Conservation (phyloP, 2,888 invertebrate genomes). For the Julus scandinavius region DNA sequence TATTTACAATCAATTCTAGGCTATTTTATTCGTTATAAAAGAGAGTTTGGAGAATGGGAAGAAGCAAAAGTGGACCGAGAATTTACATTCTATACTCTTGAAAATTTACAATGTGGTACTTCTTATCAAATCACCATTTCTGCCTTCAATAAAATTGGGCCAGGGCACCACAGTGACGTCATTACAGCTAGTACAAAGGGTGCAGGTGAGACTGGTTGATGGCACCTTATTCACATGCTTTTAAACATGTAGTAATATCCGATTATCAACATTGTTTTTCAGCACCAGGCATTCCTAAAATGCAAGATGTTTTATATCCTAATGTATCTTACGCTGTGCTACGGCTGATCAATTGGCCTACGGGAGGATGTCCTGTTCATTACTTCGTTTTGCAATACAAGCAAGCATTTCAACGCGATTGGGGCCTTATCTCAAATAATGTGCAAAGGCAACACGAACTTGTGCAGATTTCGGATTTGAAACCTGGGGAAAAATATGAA, state of each 20-base stretch:
- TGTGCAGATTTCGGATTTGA: constrained; percentile 54
- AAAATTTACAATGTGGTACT: constrained; percentile 54
- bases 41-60: constrained; percentile 56
- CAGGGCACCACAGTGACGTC: constrained; percentile 49
- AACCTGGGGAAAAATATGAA: constrained; percentile 55
- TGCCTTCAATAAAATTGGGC: constrained; percentile 53
- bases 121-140: constrained; percentile 54
- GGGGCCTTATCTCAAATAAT: constrained; percentile 55
- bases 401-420: constrained; percentile 52
- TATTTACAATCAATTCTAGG: background rate
- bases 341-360: constrained; percentile 54
- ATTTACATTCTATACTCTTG: constrained; percentile 41
- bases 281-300: constrained; percentile 55
- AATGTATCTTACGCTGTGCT: constrained; percentile 49
- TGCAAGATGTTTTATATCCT: constrained; percentile 49
- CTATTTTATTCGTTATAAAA: constrained; percentile 54
- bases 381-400: constrained; percentile 56
- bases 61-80: constrained; percentile 46
- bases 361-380: constrained; percentile 55
- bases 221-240: background rate
- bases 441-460: constrained; percentile 51
- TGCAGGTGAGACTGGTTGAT: constrained; percentile 39
- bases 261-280: background rate
- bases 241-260: background rate
- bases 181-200: constrained; percentile 51